Evolutionary conservation across 2,113 vertebrate genomes (phyloP).

Genomic region (Falcunculus frontatus): DNA sequence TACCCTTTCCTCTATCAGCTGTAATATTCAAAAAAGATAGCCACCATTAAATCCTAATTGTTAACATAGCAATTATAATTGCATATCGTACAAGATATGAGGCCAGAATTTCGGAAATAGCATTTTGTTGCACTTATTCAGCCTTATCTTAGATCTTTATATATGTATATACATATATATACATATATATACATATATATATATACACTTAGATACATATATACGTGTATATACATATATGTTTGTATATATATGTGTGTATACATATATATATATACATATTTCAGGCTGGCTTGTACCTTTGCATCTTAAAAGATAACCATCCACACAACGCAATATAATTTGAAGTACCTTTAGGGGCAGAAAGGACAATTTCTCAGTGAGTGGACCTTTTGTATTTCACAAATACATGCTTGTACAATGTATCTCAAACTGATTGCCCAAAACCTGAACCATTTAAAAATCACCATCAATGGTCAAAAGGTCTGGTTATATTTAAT

Average conservation of each 20-base stretch:
- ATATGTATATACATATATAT: no score
- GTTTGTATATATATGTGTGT: rapidly evolving
- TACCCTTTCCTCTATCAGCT: neutral
- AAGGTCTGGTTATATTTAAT: neutral
- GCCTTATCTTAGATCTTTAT: neutral
- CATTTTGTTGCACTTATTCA: neutral
- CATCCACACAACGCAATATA: neutral
- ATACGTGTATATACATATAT: no score
- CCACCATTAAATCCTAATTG: neutral
- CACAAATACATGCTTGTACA: neutral
- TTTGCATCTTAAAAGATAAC: neutral
- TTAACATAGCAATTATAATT: neutral
- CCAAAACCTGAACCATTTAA: neutral
- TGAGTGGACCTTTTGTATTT: neutral
- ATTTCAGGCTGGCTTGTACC: neutral
- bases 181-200: neutral
- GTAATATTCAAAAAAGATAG: rapidly evolving
- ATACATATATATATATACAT: rapidly evolving
- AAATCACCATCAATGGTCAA: neutral
- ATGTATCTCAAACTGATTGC: neutral
- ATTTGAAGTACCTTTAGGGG: neutral
- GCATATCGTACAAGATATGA: neutral
- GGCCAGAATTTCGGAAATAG: neutral
- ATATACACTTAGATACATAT: rapidly evolving
- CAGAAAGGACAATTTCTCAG: neutral